Evolutionary conservation across 2,113 vertebrate genomes (phyloP), one percentile per base, ranked within the genome.

Genomic region (Xiphophorus couchianus): DNA sequence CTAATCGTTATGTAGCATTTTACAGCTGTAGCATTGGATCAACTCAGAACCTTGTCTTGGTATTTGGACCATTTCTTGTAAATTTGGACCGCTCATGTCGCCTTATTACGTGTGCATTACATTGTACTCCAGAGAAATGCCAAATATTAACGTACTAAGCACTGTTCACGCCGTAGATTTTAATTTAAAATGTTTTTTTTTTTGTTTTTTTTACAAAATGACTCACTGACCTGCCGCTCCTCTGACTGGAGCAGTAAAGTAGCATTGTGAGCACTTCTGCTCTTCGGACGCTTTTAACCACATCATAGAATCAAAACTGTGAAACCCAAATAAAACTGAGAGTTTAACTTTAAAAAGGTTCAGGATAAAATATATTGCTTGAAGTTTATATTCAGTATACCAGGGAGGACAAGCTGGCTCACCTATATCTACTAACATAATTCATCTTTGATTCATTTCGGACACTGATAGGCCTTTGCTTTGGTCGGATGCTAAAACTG

Each of bases 1-100:
- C 81, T 86, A 82, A 88, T 80, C 89, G 91, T 93, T 89, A 93
- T 92, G 93, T 95, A 95, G 94, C 94, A 94, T 94, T 92, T 91
- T 82, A 83, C 93, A 87, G 92, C 82, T 94, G 94, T 94, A 95
- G 94, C 93, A 94, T 92, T 93, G 87, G 70, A 92, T 91, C 87
- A 73, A 88, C 83, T 86, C 78, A 76, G 84, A 89, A 31, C 67
- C 77, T 80, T 84, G 82, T 92, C 91, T 87, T 75, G 66, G 77
- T 74, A 87, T 87, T 89, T 85, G 61, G 77, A 67, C 82, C 87
- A 85, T 90, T 86, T 86, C 86, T 79, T 90, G 89, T 90, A 92
- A 86, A 92, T 89, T 83, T 84, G 66, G 44, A 88, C 85, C 51
- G 69, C 80, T 91, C 87, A 91, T 87, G 78, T 84, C 91, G 87